Base-by-base conservation (phyloP, 2,888 invertebrate genomes). In the Nephrotoma guestfalica region DNA sequence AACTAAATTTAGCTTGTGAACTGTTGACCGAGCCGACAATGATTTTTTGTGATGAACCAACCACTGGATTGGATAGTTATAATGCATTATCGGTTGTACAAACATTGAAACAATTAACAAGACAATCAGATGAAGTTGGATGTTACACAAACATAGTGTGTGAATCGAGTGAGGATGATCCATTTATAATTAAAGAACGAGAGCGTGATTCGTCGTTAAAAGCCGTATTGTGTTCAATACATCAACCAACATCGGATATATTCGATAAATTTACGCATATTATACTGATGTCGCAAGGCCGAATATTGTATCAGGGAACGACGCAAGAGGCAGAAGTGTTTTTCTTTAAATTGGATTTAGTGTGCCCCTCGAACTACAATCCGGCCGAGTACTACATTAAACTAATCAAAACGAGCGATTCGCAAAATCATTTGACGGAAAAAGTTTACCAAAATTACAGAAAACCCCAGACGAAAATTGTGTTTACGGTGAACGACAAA, bases 11-110 rank as follows among this genome's bases (percentile, higher is more conserved):
- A 88, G 98, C 97, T 86, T 41, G 51, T 15, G 86, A 86, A 96
- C 93, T 97, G 9, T 92, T 98, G 86, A 97, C 96, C 86, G 96
- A 98, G 90, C 98, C 98, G 0, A 94, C 95, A 3, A 93, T 98
- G 87, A 91, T 98, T 86, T 98, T 98, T 92, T 97, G 97, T 90
- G 98, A 98, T 90, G 98, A 98, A 90, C 97, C 97, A 0, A 98
- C 98, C 0, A 97, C 97, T 0, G 97, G 98, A 0, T 91, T 98
- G 86, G 98, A 98, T 91, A 97, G 97, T 88, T 98, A 94, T 91
- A 97, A 95, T 90, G 97, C 98, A 0, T 94, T 94, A 88, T 94
- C 94, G 15, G 96, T 98, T 0, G 94, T 97, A 9, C 93, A 94
- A 88, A 94, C 95, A 0, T 91, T 96, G 43, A 92, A 94, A 71